A percentile compares a stretch with the other conserved stretches of the same genome.
phyloP scores from a whole-genome alignment of 2,797 vertebrate genomes.

The Garrulus glandarius region DNA sequence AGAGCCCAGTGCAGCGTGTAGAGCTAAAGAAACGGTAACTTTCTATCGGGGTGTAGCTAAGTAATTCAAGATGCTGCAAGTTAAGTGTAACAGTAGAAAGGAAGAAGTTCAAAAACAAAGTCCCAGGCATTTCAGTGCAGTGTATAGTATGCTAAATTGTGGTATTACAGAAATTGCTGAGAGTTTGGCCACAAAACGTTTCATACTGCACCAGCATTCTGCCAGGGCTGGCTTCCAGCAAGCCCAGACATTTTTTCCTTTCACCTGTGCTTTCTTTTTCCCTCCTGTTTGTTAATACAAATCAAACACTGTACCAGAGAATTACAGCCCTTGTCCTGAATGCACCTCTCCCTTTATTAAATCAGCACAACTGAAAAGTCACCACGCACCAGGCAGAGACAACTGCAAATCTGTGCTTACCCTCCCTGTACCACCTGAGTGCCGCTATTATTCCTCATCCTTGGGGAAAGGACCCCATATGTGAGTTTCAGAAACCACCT shows the following conservation, averaged over 20 bases:
- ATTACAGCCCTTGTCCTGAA: not conserved
- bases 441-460: constrained; percentile 61
- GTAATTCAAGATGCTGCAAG: constrained; percentile 60
- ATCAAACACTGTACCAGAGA: not conserved
- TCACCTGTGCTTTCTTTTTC: not conserved
- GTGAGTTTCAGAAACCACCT: constrained; percentile 53
- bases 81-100: constrained; percentile 60
- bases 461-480: constrained; percentile 61
- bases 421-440: constrained; percentile 54
- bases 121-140: constrained; percentile 23
- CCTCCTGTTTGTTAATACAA: not conserved
- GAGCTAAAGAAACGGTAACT: not conserved
- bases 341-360: constrained; percentile 29
- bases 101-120: constrained; percentile 51
- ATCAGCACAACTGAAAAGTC: not conserved
- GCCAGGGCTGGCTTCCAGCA: constrained; percentile 1
- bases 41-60: constrained; percentile 52
- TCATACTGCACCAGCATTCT: not conserved
- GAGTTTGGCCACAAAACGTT: constrained; percentile 6
- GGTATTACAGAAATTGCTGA: constrained; percentile 12
- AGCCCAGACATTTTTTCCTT: not conserved
- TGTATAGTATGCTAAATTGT: not conserved
- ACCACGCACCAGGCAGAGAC: constrained; percentile 24
- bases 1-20: not conserved
- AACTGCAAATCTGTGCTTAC: constrained; percentile 48